Evolutionary conservation across 2,888 invertebrate genomes (phyloP).

Genomic region (Platynereis dumerilii): DNA sequence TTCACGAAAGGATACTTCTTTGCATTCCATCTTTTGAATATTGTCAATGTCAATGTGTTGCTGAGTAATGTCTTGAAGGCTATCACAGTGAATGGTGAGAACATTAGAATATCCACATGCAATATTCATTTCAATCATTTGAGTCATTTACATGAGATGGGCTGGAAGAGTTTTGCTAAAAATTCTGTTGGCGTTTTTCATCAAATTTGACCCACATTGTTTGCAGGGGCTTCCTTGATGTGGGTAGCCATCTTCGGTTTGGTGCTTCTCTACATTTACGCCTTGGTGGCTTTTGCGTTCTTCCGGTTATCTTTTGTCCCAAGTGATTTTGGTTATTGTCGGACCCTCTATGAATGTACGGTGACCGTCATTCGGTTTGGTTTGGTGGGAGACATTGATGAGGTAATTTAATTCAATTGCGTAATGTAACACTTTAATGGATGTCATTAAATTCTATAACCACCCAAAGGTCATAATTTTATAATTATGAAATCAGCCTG

Average conservation of each 20-base stretch:
- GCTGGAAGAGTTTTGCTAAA: too few relatives aligned
- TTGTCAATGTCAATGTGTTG: constrained; percentile 15
- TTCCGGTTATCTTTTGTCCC: constrained; percentile 23
- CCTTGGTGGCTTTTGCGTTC: constrained; percentile 27
- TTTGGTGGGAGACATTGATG: constrained; percentile 20
- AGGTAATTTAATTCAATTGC: too few relatives aligned
- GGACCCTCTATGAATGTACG: constrained; percentile 24
- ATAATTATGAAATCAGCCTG: too few relatives aligned
- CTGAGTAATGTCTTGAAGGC: constrained; percentile 15
- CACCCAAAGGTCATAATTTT: too few relatives aligned
- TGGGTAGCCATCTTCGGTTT: constrained; percentile 23
- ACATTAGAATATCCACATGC: background rate
- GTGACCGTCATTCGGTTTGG: constrained; percentile 27
- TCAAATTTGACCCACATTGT: too few relatives aligned
- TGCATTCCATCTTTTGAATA: constrained; percentile 15
- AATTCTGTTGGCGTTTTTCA: too few relatives aligned
- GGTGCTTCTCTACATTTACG: constrained; percentile 26
- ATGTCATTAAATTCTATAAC: too few relatives aligned
- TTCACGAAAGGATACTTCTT: constrained; percentile 18
- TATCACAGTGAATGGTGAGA: constrained; percentile 17
- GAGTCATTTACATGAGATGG: too few relatives aligned
- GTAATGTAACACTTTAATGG: too few relatives aligned
- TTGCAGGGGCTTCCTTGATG: constrained; percentile 25
- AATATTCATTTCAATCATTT: background rate
- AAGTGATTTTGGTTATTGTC: constrained; percentile 15